phyloP scores from a whole-genome alignment of 2,797 vertebrate genomes.

The Sebastes vulpes region DNA sequence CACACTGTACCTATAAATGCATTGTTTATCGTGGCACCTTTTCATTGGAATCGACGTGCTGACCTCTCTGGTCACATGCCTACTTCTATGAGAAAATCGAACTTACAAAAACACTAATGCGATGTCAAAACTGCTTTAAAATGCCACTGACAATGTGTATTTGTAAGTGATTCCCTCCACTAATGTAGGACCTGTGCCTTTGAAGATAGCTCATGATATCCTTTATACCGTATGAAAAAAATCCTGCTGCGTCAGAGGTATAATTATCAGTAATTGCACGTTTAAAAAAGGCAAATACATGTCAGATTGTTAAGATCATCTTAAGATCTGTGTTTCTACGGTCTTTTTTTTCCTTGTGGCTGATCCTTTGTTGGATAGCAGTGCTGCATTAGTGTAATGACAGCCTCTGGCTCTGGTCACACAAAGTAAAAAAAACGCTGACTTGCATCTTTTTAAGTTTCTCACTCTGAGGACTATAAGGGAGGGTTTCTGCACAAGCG shows the following conservation, averaged over 20 bases:
- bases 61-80: background rate
- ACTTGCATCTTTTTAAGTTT: conserved; percentile 67
- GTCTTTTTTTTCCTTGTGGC: background rate
- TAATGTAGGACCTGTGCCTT: conserved; percentile 5
- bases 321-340: conserved; percentile 37
- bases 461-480: conserved; percentile 54
- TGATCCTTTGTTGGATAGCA: conserved; percentile 55
- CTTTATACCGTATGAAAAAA: background rate
- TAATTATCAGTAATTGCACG: conserved; percentile 37
- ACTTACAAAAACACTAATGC: background rate
- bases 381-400: conserved; percentile 78
- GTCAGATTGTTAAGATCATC: conserved; percentile 47
- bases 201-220: background rate
- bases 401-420: conserved; percentile 66
- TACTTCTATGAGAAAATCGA: background rate
- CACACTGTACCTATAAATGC: too few relatives aligned
- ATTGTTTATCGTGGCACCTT: background rate
- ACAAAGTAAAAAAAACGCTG: conserved; percentile 73
- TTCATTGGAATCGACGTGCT: background rate
- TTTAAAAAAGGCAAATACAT: conserved; percentile 7
- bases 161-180: conserved; percentile 1
- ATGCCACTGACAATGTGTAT: background rate
- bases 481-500: conserved; percentile 58
- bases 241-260: background rate
- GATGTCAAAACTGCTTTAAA: background rate